These are phyloP conservation scores for Tursiops truncatus DNA, from an alignment of 2,113 vertebrate genomes.

Conservation along the genomic window DNA sequence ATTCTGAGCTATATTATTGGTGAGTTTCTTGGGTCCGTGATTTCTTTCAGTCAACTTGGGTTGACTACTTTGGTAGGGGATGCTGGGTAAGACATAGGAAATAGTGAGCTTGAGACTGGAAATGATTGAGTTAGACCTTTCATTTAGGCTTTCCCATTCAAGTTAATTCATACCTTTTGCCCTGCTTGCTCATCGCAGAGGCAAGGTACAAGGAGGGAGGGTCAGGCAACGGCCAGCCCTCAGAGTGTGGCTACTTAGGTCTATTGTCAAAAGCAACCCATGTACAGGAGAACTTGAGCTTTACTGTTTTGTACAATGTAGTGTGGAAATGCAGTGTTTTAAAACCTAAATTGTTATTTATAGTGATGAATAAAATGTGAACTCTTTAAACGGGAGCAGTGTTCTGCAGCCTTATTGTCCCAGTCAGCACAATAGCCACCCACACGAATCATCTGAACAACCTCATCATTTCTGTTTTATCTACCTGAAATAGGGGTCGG, in stretches of 20 bases:
- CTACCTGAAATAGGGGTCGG: slow-evolving; percentile 49
- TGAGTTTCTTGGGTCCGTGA: slow-evolving; percentile 47
- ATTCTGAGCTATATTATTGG: slow-evolving; percentile 20
- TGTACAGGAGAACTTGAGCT: slow-evolving; percentile 31
- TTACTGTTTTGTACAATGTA: slow-evolving; percentile 41
- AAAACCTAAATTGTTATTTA: slow-evolving; percentile 68
- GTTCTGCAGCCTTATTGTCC: slow-evolving; percentile 49
- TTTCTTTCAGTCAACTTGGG: slow-evolving; percentile 44
- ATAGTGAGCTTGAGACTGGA: slow-evolving; percentile 45
- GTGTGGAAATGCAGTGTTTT: slow-evolving; percentile 39
- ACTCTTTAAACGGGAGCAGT: slow-evolving; percentile 45
- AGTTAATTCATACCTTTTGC: slow-evolving; percentile 64
- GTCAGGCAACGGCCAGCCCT: slow-evolving; percentile 40
- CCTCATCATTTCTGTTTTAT: slow-evolving; percentile 64
- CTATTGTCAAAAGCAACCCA: slow-evolving; percentile 41
- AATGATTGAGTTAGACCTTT: slow-evolving; percentile 46
- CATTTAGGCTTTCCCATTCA: slow-evolving; percentile 57
- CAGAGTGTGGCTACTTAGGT: slow-evolving; percentile 29
- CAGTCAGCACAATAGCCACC: slow-evolving; percentile 58
- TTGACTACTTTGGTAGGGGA: slow-evolving; percentile 1
- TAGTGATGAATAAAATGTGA: slow-evolving; percentile 57
- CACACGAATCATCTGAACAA: slow-evolving; percentile 43
- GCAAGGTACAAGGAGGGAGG: neutral
- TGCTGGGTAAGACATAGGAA: slow-evolving; percentile 10
- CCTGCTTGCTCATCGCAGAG: slow-evolving; percentile 50